Evolutionary conservation across 2,113 vertebrate species (phyloP), one percentile per base, ranked within the genome.

Genomic region (Cyanocitta stelleri): DNA sequence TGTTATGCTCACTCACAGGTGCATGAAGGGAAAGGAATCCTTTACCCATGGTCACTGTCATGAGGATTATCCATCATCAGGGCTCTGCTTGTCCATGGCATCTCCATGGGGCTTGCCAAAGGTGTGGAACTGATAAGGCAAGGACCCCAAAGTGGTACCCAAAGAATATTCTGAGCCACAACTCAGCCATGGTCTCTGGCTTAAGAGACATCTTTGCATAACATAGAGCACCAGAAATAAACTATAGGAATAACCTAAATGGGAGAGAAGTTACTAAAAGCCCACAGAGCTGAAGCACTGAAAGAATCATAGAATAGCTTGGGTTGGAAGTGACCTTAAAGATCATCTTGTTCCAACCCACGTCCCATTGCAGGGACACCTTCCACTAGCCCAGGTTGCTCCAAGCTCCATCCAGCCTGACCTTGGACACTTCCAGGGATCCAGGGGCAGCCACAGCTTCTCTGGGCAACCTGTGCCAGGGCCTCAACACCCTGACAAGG

Each of bases 21-120:
- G 26, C 9, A 2, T 7, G 12, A 46, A 91, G 26, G 74, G 27
- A 73, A 85, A 79, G 19, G 32, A 91, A 71, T 87, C 10, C 43
- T 66, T 56, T 30, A 54, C 15, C 30, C 37, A 35, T 3, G 10
- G 44, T 4, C 0, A 0, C 59, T 74, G 73, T 21, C 19, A 26
- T 7, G 6, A 83, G 33, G 18, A 80, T 35, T 27, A 59, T n/a
- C 52, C 48, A 68, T 17, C 56, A 68, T 8, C 56, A 48, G 2
- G 7, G 8, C 73, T 54, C 14, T 20, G 43, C 54, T 35, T 43
- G 26, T 30, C 37, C 46, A 21, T 1, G 3, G 37, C 23, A 46
- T 27, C 56, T 77, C 76, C 33, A 16, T 2, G 27, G 8, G 43
- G 7, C 20, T 78, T 43, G 19, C 10, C 32, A 61, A 75, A 75